Evolutionary conservation across 2,888 invertebrate species (phyloP).

Genomic region (Alsophila aescularia): DNA sequence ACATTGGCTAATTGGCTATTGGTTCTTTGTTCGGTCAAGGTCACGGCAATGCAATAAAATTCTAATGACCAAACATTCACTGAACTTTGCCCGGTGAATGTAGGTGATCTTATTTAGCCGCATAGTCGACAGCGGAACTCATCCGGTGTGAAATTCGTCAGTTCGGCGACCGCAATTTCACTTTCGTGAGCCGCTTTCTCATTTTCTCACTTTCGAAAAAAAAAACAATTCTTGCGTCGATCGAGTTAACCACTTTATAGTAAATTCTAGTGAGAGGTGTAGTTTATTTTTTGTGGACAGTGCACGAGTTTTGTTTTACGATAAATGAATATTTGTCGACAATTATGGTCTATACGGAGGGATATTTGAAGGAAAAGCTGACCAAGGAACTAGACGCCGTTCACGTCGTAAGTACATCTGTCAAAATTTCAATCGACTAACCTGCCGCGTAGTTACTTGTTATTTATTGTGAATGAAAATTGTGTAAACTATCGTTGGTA

Average conservation of each 20-base stretch:
- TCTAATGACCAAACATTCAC: slow-evolving; percentile 27
- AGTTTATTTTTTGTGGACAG: slow-evolving; percentile 56
- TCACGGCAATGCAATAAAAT: slow-evolving; percentile 47
- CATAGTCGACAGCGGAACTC: slow-evolving; percentile 45
- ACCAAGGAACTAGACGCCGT: slow-evolving; percentile 87
- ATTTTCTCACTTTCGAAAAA: slow-evolving; percentile 73
- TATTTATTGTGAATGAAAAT: slow-evolving; percentile 55
- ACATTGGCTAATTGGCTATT: too few relatives aligned
- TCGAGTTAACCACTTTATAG: slow-evolving; percentile 55
- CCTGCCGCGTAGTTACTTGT: slow-evolving; percentile 64
- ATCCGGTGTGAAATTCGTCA: slow-evolving; percentile 71
- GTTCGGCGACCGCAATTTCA: slow-evolving; percentile 71
- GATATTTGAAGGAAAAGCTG: slow-evolving; percentile 87
- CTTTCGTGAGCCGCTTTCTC: slow-evolving; percentile 73
- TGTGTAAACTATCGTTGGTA: slow-evolving; percentile 27
- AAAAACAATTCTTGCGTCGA: slow-evolving; percentile 58
- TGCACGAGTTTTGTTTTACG: slow-evolving; percentile 54
- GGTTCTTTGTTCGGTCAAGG: slow-evolving; percentile 45
- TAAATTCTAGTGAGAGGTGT: slow-evolving; percentile 55
- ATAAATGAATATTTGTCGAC: slow-evolving; percentile 63
- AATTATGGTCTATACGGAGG: slow-evolving; percentile 87
- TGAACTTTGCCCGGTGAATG: slow-evolving; percentile 29
- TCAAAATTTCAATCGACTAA: slow-evolving; percentile 66
- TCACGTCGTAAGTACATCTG: slow-evolving; percentile 87
- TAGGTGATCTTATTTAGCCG: slow-evolving; percentile 45